Evolutionary conservation across 2,797 vertebrate genomes (phyloP), one percentile per base, ranked within the genome.

Genomic region (Argyrosomus regius): DNA sequence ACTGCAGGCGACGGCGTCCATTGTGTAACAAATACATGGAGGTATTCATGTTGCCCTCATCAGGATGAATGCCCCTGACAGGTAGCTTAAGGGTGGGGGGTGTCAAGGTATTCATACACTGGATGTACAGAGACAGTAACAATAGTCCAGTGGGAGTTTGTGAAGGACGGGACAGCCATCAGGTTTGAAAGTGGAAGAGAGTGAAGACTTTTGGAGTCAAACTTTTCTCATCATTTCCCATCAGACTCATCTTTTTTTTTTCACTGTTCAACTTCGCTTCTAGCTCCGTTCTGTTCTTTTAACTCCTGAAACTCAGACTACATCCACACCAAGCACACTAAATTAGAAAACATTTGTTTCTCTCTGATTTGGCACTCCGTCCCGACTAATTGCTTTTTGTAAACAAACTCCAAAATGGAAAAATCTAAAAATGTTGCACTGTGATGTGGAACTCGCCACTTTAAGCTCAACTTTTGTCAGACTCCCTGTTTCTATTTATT

Each of bases 21-120:
- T 72, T 83, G 83, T 86, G 79, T 68, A 1, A 60, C 61, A 70
- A 78, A 85, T 68, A 71, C 60, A 48, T 10, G 77, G 43, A 67
- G 62, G 63, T 63, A n/a, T 80, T 81, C 63, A 28, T 1, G 75
- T 48, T 20, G 80, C 78, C 83, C 79, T 52, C 86, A 66, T 77
- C 66, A 61, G 63, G 53, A 66, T 60, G 67, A 75, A 78, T 49
- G 48, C 43, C 72, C 28, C 66, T 72, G 63, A 82, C 75, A 77
- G 72, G 74, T 57, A 49, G 58, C 50, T 62, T 24, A 4, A 39
- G 26, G 22, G 26, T 0, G 28, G 26, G 16, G 46, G 60, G 13
- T 1, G 20, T 3, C 8, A 17, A 46, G 14, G 50, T 64, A 5
- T 54, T 43, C 67, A 52, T 58, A 3, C 28, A 6, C 0, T n/a